Percentiles rank a stretch among this genome's conserved stretches.
These are phyloP conservation scores for Menidia beryllina DNA, from an alignment of 2,113 vertebrate genomes.

Conservation along the genomic window DNA sequence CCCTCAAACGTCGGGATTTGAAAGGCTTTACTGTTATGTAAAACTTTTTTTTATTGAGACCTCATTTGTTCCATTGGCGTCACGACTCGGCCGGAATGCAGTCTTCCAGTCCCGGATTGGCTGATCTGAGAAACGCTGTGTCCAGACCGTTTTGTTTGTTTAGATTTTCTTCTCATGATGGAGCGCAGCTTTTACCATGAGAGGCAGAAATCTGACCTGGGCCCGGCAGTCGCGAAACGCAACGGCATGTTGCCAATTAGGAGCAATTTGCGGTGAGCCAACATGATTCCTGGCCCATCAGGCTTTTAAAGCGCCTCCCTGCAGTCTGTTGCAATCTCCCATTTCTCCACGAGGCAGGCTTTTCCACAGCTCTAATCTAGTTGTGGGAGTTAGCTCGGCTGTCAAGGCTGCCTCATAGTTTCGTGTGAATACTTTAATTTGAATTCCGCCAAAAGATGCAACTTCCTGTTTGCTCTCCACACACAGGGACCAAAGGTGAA, in stretches of 20 bases:
- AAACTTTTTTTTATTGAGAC: conserved; percentile 34
- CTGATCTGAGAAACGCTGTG: background rate
- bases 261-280: conserved; percentile 13
- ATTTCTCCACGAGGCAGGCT: conserved; percentile 27
- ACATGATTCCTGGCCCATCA: conserved; percentile 22
- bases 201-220: background rate
- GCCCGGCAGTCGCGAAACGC: conserved; percentile 9
- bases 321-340: background rate
- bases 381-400: background rate
- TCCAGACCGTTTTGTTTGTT: background rate
- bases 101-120: conserved; percentile 3
- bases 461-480: background rate
- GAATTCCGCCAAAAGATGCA: background rate
- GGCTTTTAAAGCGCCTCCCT: conserved; percentile 23
- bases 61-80: conserved; percentile 23
- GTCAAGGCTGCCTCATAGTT: too few relatives aligned
- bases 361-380: conserved; percentile 16
- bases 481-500: conserved; percentile 85
- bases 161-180: background rate
- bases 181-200: background rate
- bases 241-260: conserved; percentile 20
- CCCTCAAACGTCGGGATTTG: conserved; percentile 20
- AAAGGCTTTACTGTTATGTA: conserved; percentile 33
- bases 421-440: too few relatives aligned
- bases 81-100: conserved; percentile 12